phyloP scores from a whole-genome alignment of 1,140 invertebrate genomes.

The Cotesia glomerata region DNA sequence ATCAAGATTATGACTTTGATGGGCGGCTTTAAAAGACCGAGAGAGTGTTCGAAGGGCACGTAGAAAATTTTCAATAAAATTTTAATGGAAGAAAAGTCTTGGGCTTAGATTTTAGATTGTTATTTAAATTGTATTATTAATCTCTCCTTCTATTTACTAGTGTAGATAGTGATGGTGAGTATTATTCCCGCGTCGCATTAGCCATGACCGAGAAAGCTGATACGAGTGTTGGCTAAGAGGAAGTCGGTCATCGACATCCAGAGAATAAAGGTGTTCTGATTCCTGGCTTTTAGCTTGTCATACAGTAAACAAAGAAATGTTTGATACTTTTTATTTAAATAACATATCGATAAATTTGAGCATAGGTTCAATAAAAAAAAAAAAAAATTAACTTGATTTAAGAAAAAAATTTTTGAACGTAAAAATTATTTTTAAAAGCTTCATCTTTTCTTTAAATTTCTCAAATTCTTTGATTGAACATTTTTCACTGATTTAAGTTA shows the following conservation, averaged over 20 bases:
- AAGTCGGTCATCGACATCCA: constrained; percentile 14
- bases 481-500: too few relatives aligned
- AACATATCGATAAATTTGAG: too few relatives aligned
- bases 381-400: too few relatives aligned
- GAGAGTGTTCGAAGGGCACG: not conserved
- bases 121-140: not conserved
- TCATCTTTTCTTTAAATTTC: too few relatives aligned
- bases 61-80: not conserved
- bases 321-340: not conserved
- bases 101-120: not conserved
- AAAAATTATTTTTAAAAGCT: too few relatives aligned
- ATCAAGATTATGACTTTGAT: not conserved
- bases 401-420: too few relatives aligned
- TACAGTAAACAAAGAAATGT: not conserved
- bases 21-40: too few relatives aligned
- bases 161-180: too few relatives aligned
- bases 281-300: not conserved
- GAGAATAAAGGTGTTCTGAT: not conserved
- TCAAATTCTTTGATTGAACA: too few relatives aligned
- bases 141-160: not conserved
- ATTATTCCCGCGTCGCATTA: constrained; percentile 14
- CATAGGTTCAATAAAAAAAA: too few relatives aligned
- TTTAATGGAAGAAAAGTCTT: not conserved
- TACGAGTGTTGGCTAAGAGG: constrained; percentile 7
- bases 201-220: constrained; percentile 42